These are phyloP conservation scores for Myanophis thanlyinensis DNA, from an alignment of 2,113 vertebrate species.

Conservation along the genomic window DNA sequence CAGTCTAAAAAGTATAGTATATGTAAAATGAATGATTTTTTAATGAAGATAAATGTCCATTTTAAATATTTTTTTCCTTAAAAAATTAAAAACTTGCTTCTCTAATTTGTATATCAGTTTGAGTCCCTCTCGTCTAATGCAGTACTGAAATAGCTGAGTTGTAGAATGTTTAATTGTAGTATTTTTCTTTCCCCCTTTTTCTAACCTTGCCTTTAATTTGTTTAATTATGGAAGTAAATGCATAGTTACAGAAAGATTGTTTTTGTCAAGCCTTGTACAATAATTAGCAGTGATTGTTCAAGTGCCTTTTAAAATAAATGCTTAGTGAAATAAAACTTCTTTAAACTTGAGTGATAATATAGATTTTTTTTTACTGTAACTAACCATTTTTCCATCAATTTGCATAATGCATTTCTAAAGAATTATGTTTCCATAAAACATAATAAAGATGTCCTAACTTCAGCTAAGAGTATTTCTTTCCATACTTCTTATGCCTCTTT, in stretches of 20 bases:
- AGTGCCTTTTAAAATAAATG: conserved; percentile 27
- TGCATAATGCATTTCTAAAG: conserved; percentile 9
- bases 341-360: neutral
- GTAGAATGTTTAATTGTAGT: neutral
- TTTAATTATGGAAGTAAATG: conserved; percentile 19
- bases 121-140: conserved; percentile 16
- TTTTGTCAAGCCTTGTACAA: conserved; percentile 34
- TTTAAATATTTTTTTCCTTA: neutral
- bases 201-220: neutral
- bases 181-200: neutral
- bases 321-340: conserved; percentile 41
- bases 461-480: neutral
- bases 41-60: neutral
- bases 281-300: conserved; percentile 27
- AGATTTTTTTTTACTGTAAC: conserved; percentile 8
- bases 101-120: neutral
- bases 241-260: conserved; percentile 39
- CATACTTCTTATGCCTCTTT: neutral
- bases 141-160: conserved; percentile 17
- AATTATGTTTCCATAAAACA: conserved; percentile 8
- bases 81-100: neutral
- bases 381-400: conserved; percentile 10
- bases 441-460: conserved; percentile 11
- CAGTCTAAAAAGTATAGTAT: neutral
- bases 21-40: neutral